Percentiles rank a stretch among this genome's conserved stretches.
phyloP scores from a whole-genome alignment of 2,797 vertebrate species.

The Sebastes cheni region DNA sequence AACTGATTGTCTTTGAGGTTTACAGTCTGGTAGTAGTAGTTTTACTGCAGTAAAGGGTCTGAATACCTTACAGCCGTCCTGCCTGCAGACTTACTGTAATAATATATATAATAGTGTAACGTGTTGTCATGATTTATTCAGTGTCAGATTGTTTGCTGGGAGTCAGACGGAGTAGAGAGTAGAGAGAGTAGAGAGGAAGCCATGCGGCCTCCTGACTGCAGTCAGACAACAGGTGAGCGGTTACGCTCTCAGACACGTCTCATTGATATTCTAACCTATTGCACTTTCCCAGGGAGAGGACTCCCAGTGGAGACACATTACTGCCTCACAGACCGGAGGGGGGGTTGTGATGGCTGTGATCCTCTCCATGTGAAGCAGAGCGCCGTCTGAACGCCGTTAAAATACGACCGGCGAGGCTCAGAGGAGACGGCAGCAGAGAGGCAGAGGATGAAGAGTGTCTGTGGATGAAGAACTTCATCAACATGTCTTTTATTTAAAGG shows the following conservation, averaged over 20 bases:
- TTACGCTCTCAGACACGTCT: conserved; percentile 77
- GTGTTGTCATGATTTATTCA: conserved; percentile 37
- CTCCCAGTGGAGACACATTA: conserved; percentile 76
- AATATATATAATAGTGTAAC: background rate
- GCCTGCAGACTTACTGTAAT: background rate
- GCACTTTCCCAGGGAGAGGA: conserved; percentile 80
- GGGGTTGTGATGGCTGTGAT: conserved; percentile 66
- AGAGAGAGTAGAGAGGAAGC: conserved; percentile 14
- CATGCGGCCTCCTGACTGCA: background rate
- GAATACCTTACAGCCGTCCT: no score
- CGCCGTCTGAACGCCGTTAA: conserved; percentile 42
- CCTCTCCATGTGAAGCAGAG: conserved; percentile 76
- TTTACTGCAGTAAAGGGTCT: no score
- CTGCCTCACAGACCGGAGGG: conserved; percentile 39
- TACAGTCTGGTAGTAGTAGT: no score
- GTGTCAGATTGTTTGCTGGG: conserved; percentile 45
- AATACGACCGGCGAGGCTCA: conserved; percentile 27
- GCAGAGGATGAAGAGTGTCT: background rate
- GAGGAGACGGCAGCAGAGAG: background rate
- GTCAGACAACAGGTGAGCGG: conserved; percentile 81
- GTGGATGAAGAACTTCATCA: background rate
- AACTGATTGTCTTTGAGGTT: background rate
- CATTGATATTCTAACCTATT: conserved; percentile 85
- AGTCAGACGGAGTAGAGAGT: background rate
- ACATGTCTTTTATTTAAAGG: background rate